Evolutionary conservation across 2,888 invertebrate species (phyloP), one percentile per base, ranked within the genome.

Genomic region (Alsophila aescularia): DNA sequence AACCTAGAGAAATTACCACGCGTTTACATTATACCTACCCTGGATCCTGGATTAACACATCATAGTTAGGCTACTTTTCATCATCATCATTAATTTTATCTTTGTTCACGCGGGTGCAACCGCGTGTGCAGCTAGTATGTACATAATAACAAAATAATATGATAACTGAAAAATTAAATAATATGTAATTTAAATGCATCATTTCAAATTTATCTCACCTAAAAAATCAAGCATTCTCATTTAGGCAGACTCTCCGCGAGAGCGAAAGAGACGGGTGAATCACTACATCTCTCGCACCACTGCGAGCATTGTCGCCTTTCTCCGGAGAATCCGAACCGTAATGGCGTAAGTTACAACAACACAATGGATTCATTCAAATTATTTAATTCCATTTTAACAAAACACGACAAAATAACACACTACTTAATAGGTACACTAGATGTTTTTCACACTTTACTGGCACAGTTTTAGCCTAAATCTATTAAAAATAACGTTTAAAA

Each of bases 311-410:
- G 63, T 68, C 65, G 71, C 73, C 73, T 66, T 69, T 69, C 39
- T 47, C 39, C 37, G n/a, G n/a, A n/a, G n/a, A n/a, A 18, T 72
- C 72, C 69, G 67, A 62, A 75, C 66, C 70, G 73, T 80, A 85
- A 88, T 83, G 86, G 81, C 84, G 82, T 81, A 77, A 79, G 75
- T 75, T 32, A 50, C 42, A 73, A 71, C 74, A 84, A 50, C 54
- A 45, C 55, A 74, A 66, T 62, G 57, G 21, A 32, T 52, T 67
- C 71, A 71, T 78, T 73, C 65, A 60, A 76, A 73, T 72, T 58
- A 72, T 80, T 78, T 78, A 77, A 81, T 81, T 69, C 9, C 64
- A 60, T 72, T 69, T 58, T 32, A 58, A 64, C 57, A 53, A 65
- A 64, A 52, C 57, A 66, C 60, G 45, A 47, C 52, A 48, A 69